Conservation (phyloP, 2,797 vertebrate species). For the Salmo trutta region DNA sequence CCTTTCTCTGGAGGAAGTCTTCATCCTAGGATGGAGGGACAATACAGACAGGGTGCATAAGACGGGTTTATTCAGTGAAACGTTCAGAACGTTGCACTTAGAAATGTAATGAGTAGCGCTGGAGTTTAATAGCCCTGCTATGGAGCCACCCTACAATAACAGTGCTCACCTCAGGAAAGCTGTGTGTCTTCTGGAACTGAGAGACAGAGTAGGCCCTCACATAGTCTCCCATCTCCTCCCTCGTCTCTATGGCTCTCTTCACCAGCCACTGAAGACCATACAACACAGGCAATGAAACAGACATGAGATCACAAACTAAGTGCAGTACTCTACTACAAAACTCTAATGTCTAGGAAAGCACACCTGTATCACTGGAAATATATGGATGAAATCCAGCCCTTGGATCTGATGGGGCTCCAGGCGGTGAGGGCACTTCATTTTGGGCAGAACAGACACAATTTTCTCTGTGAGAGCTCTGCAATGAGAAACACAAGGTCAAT, state of each 20-base stretch:
- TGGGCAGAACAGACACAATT: conserved; percentile 94
- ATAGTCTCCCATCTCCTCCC: conserved; percentile 97
- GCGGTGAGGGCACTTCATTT: conserved; percentile 97
- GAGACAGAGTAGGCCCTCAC: conserved; percentile 91
- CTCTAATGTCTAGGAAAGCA: conserved; percentile 2
- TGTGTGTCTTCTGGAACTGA: conserved; percentile 92
- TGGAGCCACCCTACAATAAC: neutral
- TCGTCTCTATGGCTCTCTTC: conserved; percentile 96
- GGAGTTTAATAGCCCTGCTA: neutral
- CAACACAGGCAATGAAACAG: neutral
- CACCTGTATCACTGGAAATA: conserved; percentile 97
- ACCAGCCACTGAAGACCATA: conserved; percentile 86
- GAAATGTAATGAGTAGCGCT: neutral
- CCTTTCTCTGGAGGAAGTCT: conserved; percentile 86
- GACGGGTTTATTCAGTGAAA: neutral
- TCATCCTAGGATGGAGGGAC: conserved; percentile 79
- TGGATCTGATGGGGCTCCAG: conserved; percentile 98
- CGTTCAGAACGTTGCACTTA: neutral
- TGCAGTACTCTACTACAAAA: neutral
- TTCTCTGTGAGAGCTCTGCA: conserved; percentile 94
- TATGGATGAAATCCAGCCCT: conserved; percentile 97
- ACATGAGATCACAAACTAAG: neutral
- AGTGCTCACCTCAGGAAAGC: conserved; percentile 86
- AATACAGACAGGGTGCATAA: neutral
- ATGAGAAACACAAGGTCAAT: conserved; percentile 8